Conservation (phyloP, 2,888 invertebrate genomes). For the Tachina fera region DNA sequence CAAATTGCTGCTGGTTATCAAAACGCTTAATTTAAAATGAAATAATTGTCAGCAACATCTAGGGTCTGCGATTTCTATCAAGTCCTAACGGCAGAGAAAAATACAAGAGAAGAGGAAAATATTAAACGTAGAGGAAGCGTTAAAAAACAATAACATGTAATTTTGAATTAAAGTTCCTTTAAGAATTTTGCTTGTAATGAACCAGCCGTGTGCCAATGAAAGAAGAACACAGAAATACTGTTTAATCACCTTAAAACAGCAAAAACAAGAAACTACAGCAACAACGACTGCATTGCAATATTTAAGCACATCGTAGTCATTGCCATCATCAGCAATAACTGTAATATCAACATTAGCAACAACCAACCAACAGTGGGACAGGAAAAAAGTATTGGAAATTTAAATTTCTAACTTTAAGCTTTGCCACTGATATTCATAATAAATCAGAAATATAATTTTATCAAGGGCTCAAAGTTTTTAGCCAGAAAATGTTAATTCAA, state of each 20-base stretch:
- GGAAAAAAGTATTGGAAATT: too few species aligned
- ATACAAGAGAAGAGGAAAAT: not conserved
- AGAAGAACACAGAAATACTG: conserved; percentile 14
- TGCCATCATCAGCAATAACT: conserved; percentile 18
- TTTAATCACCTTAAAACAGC: conserved; percentile 41
- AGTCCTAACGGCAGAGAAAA: conserved; percentile 9
- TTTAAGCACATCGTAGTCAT: not conserved
- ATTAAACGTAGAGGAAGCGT: not conserved
- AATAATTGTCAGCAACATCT: conserved; percentile 26
- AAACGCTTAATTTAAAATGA: conserved; percentile 28
- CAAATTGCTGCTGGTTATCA: conserved; percentile 35
- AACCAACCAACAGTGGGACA: not conserved
- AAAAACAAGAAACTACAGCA: conserved; percentile 26
- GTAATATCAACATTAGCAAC: conserved; percentile 7
- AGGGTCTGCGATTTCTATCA: conserved; percentile 1
- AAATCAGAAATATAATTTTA: too few species aligned
- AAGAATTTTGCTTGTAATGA: conserved; percentile 26
- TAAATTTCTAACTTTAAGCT: too few species aligned
- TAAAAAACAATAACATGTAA: not conserved
- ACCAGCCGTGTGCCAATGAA: not conserved
- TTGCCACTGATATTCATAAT: too few species aligned
- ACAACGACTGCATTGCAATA: not conserved
- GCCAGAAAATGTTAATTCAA: too few species aligned
- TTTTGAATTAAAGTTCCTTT: conserved; percentile 13
- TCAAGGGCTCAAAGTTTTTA: too few species aligned